Percentiles rank a stretch among this genome's conserved stretches.
These are phyloP conservation scores for Drosophila pachea DNA, from an alignment of 1,140 invertebrate species.

Conservation along the genomic window DNA sequence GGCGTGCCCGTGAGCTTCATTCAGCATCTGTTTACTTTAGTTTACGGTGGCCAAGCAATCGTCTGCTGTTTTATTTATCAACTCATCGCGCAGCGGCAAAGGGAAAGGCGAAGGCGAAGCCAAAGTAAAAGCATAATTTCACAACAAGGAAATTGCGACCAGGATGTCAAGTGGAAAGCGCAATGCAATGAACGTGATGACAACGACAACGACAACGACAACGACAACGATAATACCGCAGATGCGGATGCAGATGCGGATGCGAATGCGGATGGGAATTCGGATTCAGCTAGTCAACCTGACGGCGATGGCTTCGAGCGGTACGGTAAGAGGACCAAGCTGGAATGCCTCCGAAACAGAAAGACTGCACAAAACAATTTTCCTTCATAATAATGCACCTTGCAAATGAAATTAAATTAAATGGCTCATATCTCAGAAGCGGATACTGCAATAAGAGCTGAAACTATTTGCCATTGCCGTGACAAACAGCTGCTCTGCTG, in stretches of 20 bases:
- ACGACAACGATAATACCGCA: constrained; percentile 9
- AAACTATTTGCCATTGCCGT: constrained; percentile 8
- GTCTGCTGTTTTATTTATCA: constrained; percentile 52
- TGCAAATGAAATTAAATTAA: constrained; percentile 64
- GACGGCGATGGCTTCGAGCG: constrained; percentile 23
- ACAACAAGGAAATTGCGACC: constrained; percentile 70
- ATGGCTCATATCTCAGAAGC: constrained; percentile 33
- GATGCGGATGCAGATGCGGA: constrained; percentile 14
- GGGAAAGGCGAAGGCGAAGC: constrained; percentile 39
- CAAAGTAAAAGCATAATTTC: constrained; percentile 56
- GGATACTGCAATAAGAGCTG: constrained; percentile 14
- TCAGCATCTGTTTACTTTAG: constrained; percentile 62
- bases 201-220: constrained; percentile 39
- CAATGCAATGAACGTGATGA: constrained; percentile 62
- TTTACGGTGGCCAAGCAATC: constrained; percentile 38
- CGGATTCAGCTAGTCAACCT: constrained; percentile 6
- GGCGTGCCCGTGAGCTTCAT: constrained; percentile 29
- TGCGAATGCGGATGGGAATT: constrained; percentile 10
- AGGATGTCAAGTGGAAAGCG: constrained; percentile 70
- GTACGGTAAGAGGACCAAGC: constrained; percentile 22
- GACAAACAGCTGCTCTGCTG: not conserved
- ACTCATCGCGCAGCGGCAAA: constrained; percentile 20
- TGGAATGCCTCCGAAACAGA: constrained; percentile 23
- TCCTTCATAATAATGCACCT: constrained; percentile 44
- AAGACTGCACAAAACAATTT: constrained; percentile 27